Conservation (phyloP, 1,140 invertebrate species). For the Drosophila rhopaloa region DNA sequence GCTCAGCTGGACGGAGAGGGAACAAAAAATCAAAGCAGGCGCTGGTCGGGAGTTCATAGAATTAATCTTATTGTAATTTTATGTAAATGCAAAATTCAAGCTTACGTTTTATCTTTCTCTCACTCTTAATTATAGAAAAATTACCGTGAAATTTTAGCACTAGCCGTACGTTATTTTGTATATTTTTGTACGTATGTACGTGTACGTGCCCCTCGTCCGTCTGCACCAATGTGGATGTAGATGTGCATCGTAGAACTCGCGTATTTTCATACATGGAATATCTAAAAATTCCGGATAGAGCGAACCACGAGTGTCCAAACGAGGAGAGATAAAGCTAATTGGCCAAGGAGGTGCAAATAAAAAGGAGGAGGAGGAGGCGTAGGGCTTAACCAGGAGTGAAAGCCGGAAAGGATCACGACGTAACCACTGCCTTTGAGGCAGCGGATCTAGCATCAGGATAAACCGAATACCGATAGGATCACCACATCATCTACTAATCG, state of each 20-base stretch:
- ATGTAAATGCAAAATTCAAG: constrained; percentile 70
- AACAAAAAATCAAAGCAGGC: constrained; percentile 55
- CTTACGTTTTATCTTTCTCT: constrained; percentile 61
- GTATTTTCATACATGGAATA: constrained; percentile 65
- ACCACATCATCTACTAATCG: background rate
- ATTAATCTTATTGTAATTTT: constrained; percentile 63
- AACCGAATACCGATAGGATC: background rate
- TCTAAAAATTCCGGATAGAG: constrained; percentile 42
- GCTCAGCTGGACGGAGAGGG: constrained; percentile 26
- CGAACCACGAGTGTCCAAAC: constrained; percentile 2
- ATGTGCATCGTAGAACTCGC: constrained; percentile 61
- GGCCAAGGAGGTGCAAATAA: constrained; percentile 6
- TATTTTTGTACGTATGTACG: constrained; percentile 71
- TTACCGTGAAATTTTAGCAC: constrained; percentile 81
- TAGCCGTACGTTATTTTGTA: constrained; percentile 68
- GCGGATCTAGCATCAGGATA: background rate
- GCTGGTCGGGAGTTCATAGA: constrained; percentile 52
- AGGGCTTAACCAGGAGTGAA: constrained; percentile 1
- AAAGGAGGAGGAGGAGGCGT: constrained; percentile 2
- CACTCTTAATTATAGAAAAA: constrained; percentile 76
- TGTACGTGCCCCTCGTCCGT: constrained; percentile 63
- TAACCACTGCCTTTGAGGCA: background rate
- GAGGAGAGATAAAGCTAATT: constrained; percentile 11
- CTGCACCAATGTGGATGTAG: constrained; percentile 59
- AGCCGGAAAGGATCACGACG: background rate